These are phyloP conservation scores for Uria lomvia DNA, from an alignment of 2,113 vertebrate genomes.

Conservation along the genomic window DNA sequence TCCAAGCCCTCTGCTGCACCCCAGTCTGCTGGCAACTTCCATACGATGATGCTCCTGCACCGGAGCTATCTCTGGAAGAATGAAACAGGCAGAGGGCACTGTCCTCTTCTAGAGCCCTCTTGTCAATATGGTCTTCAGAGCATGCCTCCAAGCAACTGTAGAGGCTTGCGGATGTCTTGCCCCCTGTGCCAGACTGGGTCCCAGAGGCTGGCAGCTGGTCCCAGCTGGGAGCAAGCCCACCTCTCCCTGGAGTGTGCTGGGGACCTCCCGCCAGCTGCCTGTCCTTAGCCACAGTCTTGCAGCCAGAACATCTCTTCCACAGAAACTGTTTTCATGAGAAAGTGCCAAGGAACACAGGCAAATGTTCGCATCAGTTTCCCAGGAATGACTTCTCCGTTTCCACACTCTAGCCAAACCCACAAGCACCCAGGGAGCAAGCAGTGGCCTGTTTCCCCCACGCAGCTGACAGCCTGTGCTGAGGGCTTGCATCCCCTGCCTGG, in stretches of 20 bases:
- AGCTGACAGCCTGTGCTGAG: not conserved
- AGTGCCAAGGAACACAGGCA: slow-evolving; percentile 14
- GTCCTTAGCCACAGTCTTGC: not conserved
- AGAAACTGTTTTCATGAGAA: not conserved
- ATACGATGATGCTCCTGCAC: not conserved
- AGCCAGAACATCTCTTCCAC: not conserved
- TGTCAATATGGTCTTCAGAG: not conserved
- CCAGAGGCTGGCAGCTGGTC: not conserved
- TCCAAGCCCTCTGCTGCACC: not conserved
- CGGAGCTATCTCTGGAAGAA: too few relatives aligned
- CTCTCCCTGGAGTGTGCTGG: not conserved
- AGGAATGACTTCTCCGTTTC: not conserved
- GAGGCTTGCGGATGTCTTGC: not conserved
- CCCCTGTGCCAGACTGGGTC: not conserved
- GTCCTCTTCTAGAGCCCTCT: not conserved
- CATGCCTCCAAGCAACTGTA: not conserved
- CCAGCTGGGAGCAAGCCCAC: not conserved
- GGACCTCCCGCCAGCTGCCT: not conserved
- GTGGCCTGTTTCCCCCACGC: not conserved
- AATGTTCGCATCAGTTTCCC: not conserved
- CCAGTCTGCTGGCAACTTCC: not conserved
- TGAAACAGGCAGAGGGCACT: not conserved
- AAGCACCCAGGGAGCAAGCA: not conserved
- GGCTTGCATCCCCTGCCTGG: not conserved
- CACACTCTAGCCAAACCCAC: not conserved